Base-by-base conservation (phyloP, 2,888 invertebrate genomes). In the Troides aeacus region DNA sequence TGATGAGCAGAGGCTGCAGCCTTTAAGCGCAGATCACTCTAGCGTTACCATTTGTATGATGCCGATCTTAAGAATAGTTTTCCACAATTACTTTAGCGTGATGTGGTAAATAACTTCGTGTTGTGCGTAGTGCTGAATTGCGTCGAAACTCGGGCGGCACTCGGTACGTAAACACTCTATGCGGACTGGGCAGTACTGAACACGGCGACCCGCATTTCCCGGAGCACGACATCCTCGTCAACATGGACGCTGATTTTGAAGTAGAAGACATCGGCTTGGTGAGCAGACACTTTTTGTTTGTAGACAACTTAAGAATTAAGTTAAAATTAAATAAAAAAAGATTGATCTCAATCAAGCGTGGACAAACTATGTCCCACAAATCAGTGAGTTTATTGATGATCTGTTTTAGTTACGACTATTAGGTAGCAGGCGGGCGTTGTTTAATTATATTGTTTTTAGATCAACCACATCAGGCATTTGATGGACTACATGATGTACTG, bases 161-260 rank as follows among this genome's bases (percentile, higher is more conserved):
- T 0, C 93, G 94, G 30, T 96, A 97, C 82, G 95, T 95, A 56
- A 96, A 97, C 24, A 95, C 96, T 18, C 89, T 99, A 50, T 97
- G 97, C 86, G 99, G 99, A 0, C 93, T 99, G 15, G 99, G 99
- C 46, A 94, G 90, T 78, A 86, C 95, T 71, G 87, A 90, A 0
- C 74, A 77, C 1, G 92, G 92, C 24, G 78, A 84, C 62, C 90
- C 97, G 0, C 87, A 95, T 67, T 96, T 95, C 85, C 95, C 95
- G 12, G 96, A 97, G 75, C 97, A 98, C 84, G 99, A 99, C 84
- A 93, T 98, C 78, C 95, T 96, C 65, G 84, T 98, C 12, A 87
- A 93, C 66, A 95, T 98, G 81, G 98, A 98, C 84, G 95, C 95
- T 0, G 94, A 95, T 68, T 93, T 97, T 64, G 84, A 88, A 66